phyloP scores from a whole-genome alignment of 2,797 vertebrate genomes.

The Hozukius guyotensis region DNA sequence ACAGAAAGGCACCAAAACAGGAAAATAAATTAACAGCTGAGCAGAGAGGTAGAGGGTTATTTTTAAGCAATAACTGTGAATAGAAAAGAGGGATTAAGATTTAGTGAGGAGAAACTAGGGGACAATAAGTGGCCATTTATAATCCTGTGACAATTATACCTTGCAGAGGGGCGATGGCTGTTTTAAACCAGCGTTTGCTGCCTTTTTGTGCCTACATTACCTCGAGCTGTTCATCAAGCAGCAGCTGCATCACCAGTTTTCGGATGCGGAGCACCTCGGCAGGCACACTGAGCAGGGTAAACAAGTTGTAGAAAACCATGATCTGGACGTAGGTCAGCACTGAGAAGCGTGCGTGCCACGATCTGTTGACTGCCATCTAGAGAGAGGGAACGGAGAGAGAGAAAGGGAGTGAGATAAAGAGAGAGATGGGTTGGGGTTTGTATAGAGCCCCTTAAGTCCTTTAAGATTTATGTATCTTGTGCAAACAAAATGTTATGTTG shows the following conservation, averaged over 20 bases:
- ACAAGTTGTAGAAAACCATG: slow-evolving; percentile 98
- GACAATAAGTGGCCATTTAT: slow-evolving; percentile 59
- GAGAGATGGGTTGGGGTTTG: not conserved
- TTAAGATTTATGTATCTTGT: not conserved
- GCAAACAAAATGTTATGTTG: not conserved
- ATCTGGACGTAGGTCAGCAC: slow-evolving; percentile 97
- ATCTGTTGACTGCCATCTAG: slow-evolving; percentile 92
- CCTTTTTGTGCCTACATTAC: slow-evolving; percentile 68
- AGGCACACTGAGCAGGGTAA: slow-evolving; percentile 90
- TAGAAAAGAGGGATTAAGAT: slow-evolving; percentile 46
- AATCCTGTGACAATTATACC: slow-evolving; percentile 49
- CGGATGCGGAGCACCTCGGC: slow-evolving; percentile 87
- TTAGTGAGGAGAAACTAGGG: slow-evolving; percentile 31
- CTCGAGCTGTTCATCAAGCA: slow-evolving; percentile 97
- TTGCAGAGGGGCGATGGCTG: slow-evolving; percentile 20
- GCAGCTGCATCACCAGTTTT: slow-evolving; percentile 90
- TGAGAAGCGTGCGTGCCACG: slow-evolving; percentile 95
- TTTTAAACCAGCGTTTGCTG: slow-evolving; percentile 25
- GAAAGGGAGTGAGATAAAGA: not conserved
- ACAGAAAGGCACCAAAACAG: slow-evolving; percentile 16
- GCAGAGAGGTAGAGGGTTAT: slow-evolving; percentile 34
- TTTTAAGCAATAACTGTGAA: slow-evolving; percentile 50
- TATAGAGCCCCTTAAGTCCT: not conserved
- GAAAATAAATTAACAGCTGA: slow-evolving; percentile 27
- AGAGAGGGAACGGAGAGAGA: not conserved